Base-by-base conservation (phyloP, 2,113 vertebrate species). In the Hippocampus guttulatus region DNA sequence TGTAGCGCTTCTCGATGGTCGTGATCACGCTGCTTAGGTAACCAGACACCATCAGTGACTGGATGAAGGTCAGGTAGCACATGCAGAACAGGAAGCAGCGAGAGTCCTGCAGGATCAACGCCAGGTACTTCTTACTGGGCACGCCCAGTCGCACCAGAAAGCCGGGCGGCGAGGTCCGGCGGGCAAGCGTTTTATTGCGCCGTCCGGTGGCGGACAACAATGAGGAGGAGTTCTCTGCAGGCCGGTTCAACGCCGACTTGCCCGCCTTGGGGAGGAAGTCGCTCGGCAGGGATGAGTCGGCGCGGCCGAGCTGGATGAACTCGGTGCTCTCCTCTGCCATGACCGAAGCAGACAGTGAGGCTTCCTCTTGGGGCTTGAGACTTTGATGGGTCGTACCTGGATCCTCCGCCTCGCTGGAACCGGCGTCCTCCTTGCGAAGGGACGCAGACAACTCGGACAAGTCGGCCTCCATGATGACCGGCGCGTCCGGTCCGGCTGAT, bases 21-120 rank as follows among this genome's bases (percentile, higher is more conserved):
- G 97, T 99, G 90, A 99, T 98, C 83, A 99, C 97, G 33, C 96
- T 99, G 92, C 97, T 99, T 83, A 99, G 92, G 91, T 98, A 99
- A 57, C 97, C 97, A 0, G 97, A 99, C 79, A 99, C 97, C 97
- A 99, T 98, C 10, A 99, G 91, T 0, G 97, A 96, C 93, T 99
- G 97, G 78, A 91, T 86, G 84, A 91, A 91, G 0, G 89, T 91
- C 76, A 91, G 81, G 85, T 91, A 91, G 84, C 87, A 88, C 92
- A 92, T 91, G 75, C 91, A 92, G 74, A 92, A 90, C 74, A 92
- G 79, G 81, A 92, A 92, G 73, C 94, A 96, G 58, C 97, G 94
- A 0, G 97, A 98, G 85, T 99, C 97, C 0, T 94, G 92, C 61
- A 96, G 84, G 71, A 96, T 83, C 0, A 90, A 18, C 1, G 87